Evolutionary conservation across 2,888 invertebrate genomes (phyloP).

Genomic region (Cyaniris semiargus): DNA sequence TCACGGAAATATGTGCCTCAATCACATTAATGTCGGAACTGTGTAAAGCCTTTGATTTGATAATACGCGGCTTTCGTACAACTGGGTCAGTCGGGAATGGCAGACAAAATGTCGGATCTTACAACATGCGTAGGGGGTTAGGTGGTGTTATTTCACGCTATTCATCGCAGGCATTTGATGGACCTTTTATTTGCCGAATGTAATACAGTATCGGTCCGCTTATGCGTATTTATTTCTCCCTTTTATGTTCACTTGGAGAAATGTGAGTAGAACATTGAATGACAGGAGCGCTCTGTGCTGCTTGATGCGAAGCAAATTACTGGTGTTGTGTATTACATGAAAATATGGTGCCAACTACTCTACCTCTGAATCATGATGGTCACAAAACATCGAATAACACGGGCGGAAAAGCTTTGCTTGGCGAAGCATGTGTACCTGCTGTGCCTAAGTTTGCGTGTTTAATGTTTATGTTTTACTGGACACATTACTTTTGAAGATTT

Average conservation of each 20-base stretch:
- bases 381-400: constrained; percentile 8
- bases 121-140: background rate
- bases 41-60: constrained; percentile 27
- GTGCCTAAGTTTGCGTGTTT: background rate
- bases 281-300: background rate
- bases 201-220: background rate
- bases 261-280: background rate
- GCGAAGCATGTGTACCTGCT: background rate
- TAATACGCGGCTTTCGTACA: constrained; percentile 15
- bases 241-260: background rate
- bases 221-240: background rate
- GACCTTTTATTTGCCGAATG: constrained; percentile 14
- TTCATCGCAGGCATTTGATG: background rate
- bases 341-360: background rate
- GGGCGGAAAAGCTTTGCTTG: background rate
- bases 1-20: background rate
- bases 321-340: background rate
- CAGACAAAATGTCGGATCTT: constrained; percentile 19
- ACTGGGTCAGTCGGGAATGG: background rate
- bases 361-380: background rate
- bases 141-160: constrained; percentile 9
- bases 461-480: too few species aligned
- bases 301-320: background rate
- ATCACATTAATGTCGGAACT: constrained; percentile 7
- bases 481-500: background rate